Conservation (phyloP, 2,113 vertebrate species). For the Felis catus region DNA sequence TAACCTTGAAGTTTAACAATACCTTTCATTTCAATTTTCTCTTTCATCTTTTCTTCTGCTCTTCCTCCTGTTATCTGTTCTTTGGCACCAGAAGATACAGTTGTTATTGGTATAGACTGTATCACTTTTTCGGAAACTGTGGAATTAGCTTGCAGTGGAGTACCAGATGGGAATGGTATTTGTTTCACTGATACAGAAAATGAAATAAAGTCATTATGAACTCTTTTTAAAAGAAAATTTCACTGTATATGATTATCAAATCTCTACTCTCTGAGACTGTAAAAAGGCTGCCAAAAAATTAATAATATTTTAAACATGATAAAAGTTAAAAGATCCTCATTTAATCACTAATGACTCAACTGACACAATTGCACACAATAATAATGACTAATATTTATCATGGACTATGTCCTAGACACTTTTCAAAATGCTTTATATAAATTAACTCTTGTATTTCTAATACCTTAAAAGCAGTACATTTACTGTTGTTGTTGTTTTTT, state of each 20-base stretch:
- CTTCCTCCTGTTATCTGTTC: conserved; percentile 81
- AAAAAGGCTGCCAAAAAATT: neutral
- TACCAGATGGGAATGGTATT: conserved; percentile 82
- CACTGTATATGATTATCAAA: neutral
- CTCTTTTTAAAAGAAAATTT: neutral
- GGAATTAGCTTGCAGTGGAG: conserved; percentile 73
- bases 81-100: conserved; percentile 73
- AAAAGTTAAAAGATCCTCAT: neutral
- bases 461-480: neutral
- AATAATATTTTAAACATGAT: conserved; percentile 7
- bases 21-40: conserved; percentile 95
- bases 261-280: neutral
- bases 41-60: conserved; percentile 91
- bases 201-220: neutral
- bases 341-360: conserved; percentile 1
- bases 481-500: no score
- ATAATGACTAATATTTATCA: neutral
- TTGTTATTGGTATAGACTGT: conserved; percentile 62
- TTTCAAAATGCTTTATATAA: conserved; percentile 18
- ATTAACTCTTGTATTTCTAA: neutral
- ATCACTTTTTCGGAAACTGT: conserved; percentile 69
- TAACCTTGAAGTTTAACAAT: conserved; percentile 41
- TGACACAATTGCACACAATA: neutral
- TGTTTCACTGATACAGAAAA: conserved; percentile 88
- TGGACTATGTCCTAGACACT: neutral